phyloP scores from a whole-genome alignment of 2,888 invertebrate species.

The Aporophyla nigra region DNA sequence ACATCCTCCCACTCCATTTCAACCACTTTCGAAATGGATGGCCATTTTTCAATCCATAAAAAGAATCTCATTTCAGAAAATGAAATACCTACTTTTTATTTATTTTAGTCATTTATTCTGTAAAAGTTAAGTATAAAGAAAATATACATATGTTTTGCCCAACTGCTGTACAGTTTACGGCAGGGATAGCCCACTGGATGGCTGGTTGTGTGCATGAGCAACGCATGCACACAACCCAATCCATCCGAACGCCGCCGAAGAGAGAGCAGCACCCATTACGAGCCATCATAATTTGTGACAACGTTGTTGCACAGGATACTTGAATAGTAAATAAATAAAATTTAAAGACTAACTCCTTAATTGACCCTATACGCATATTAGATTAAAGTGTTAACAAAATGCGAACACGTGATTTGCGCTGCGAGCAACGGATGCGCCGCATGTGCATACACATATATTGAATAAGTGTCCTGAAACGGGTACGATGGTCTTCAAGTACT shows the following conservation, averaged over 20 bases:
- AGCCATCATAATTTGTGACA: background rate
- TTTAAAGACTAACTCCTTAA: background rate
- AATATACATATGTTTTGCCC: no score
- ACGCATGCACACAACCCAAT: no score
- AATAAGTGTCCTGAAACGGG: constrained; percentile 37
- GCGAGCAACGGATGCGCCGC: constrained; percentile 9
- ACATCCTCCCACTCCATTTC: background rate
- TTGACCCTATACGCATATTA: background rate
- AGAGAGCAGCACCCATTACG: background rate
- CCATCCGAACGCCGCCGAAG: background rate
- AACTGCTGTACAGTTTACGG: no score
- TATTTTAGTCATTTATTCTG: no score
- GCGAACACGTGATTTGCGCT: background rate
- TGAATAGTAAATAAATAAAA: constrained; percentile 8
- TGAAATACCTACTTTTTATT: background rate
- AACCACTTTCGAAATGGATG: background rate
- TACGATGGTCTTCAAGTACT: constrained; percentile 16
- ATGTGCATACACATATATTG: constrained; percentile 38
- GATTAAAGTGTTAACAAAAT: background rate
- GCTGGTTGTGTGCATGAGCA: no score
- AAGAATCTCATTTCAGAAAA: background rate
- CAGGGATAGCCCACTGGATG: no score
- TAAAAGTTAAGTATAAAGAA: no score
- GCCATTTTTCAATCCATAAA: background rate
- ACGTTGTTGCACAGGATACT: background rate